Evolutionary conservation across 2,888 invertebrate genomes (phyloP), one percentile per base, ranked within the genome.

Genomic region (Sarcophaga carnaria): DNA sequence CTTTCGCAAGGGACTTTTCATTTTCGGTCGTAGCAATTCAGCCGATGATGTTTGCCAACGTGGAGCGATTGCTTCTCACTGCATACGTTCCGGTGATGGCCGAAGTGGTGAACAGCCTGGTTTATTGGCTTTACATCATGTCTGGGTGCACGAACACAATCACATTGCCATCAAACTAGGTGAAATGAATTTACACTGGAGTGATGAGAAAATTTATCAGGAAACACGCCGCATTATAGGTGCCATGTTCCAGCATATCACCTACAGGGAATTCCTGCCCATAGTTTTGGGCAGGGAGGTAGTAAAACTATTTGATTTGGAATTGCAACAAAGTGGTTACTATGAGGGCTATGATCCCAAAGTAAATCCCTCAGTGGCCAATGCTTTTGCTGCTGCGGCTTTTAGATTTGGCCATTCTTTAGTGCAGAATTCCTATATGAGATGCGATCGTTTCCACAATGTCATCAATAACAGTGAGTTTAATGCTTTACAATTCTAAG

Each of bases 341-440:
- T 97, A 95, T 91, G 94, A 94, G 4, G 95, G 95, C 8, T 97
- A 97, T 92, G 95, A 96, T 90, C 93, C 94, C 0, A 95, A 95
- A 87, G 94, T 95, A 3, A 96, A 97, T 93, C 96, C 97, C 0
- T 95, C 95, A 3, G 95, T 97, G 0, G 96, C 96, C 1, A 97
- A 97, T 92, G 94, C 96, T 0, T 97, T 97, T 93, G 95, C 96
- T 0, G 95, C 97, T 0, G 97, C 97, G 0, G 97, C 97, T 3
- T 97, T 97, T 93, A 95, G 97, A 27, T 97, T 97, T 92, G 97
- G 97, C 0, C 97, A 97, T 92, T 97, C 97, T 66, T 94, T 98
- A 88, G 97, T 98, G 4, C 97, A 97, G 90, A 95, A 95, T 8
- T 95, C 96, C 12, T 96, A 97, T 92, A 94, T 97, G 88, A 94